Conservation (phyloP, 2,888 invertebrate species). For the Habroteleia sp. region DNA sequence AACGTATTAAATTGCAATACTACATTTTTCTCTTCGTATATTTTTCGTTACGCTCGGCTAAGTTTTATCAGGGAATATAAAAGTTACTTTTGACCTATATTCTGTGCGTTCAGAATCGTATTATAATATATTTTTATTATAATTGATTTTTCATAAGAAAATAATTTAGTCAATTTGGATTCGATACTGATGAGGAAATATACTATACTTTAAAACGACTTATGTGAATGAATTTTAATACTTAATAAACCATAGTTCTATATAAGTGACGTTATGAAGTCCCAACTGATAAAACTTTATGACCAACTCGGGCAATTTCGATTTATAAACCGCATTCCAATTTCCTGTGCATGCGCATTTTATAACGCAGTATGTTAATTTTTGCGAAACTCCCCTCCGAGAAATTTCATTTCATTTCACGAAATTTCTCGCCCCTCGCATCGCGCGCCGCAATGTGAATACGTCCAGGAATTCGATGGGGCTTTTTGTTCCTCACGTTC, state of each 20-base stretch:
- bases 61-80: no score
- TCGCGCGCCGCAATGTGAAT: background rate
- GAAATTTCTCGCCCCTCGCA: slow-evolving; percentile 32
- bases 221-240: slow-evolving; percentile 15
- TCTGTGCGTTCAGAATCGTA: no score
- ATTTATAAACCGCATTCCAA: slow-evolving; percentile 50
- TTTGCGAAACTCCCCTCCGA: slow-evolving; percentile 32
- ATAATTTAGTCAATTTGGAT: background rate
- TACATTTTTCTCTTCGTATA: no score
- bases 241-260: slow-evolving; percentile 28
- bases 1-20: no score
- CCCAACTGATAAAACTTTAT: slow-evolving; percentile 29
- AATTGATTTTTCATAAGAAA: no score
- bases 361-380: slow-evolving; percentile 49
- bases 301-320: slow-evolving; percentile 6
- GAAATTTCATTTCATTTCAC: slow-evolving; percentile 57
- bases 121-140: no score
- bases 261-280: slow-evolving; percentile 31
- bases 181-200: slow-evolving; percentile 16
- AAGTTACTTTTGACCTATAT: no score
- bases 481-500: slow-evolving; percentile 14
- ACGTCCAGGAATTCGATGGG: slow-evolving; percentile 22
- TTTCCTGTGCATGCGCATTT: slow-evolving; percentile 24
- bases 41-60: no score
- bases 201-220: background rate